Evolutionary conservation across 2,113 vertebrate species (phyloP).

Genomic region (Sinocyclocheilus grahami): DNA sequence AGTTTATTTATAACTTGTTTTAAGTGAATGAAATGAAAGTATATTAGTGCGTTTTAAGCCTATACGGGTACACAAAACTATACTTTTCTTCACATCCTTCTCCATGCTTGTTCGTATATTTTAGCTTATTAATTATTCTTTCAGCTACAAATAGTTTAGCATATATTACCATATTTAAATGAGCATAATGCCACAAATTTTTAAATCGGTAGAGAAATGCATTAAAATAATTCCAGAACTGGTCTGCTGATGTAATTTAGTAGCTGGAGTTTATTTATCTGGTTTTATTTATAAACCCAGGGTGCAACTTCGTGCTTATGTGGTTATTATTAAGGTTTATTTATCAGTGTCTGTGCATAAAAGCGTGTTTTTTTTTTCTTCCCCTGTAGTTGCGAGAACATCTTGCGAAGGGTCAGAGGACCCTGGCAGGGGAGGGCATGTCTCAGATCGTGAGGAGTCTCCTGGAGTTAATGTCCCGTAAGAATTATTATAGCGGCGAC

Average conservation of each 20-base stretch:
- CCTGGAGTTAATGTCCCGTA: constrained; percentile 92
- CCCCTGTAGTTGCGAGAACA: constrained; percentile 90
- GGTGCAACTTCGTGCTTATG: not conserved
- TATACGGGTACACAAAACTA: not conserved
- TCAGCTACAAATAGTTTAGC: not conserved
- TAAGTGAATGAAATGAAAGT: not conserved
- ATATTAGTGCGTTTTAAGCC: not conserved
- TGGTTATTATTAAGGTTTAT: constrained; percentile 32
- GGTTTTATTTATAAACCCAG: not conserved
- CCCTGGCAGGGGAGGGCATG: constrained; percentile 98
- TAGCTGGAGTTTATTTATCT: not conserved
- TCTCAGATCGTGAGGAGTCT: constrained; percentile 96
- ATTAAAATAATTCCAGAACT: too few species aligned
- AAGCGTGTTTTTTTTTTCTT: not conserved
- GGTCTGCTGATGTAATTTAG: not conserved
- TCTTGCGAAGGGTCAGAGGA: constrained; percentile 98
- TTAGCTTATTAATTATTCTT: not conserved
- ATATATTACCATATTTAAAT: not conserved
- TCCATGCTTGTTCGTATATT: not conserved
- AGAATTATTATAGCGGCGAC: constrained; percentile 96
- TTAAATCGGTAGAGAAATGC: not conserved
- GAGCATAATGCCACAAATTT: not conserved
- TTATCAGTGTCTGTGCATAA: constrained; percentile 5
- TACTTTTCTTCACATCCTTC: not conserved
- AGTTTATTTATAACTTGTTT: not conserved